These are phyloP conservation scores for Liolophura sinensis DNA, from an alignment of 1,140 invertebrate species.

Conservation along the genomic window DNA sequence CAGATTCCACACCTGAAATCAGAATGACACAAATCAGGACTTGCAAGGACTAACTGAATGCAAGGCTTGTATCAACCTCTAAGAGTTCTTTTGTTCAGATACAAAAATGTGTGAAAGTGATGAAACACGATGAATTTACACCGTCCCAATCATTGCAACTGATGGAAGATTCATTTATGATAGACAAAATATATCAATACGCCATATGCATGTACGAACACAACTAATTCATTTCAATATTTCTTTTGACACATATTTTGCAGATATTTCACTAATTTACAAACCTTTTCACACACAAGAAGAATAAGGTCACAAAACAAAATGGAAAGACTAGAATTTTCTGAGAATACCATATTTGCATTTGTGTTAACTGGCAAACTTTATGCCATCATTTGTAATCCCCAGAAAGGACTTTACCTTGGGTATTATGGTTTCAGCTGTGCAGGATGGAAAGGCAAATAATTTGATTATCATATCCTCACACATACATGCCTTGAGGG, in stretches of 20 bases:
- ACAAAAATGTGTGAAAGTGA: no score
- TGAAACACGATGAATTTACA: no score
- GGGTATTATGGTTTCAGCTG: no score
- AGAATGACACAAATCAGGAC: constrained; percentile 9
- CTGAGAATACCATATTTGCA: neutral
- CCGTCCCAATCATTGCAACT: no score
- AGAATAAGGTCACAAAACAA: neutral
- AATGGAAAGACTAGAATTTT: neutral
- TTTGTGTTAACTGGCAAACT: no score
- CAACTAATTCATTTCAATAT: neutral
- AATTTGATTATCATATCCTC: constrained; percentile 10
- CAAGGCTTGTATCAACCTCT: no score
- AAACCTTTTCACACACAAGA: neutral
- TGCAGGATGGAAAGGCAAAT: constrained; percentile 1
- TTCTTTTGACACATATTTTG: neutral
- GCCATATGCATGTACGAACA: no score
- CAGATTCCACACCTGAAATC: constrained; percentile 60
- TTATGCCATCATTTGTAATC: no score
- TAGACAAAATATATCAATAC: no score
- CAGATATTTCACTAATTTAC: neutral
- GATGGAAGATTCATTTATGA: no score
- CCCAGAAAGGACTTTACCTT: no score
- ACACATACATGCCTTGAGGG: constrained; percentile 5
- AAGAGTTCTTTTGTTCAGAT: no score
- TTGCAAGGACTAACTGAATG: neutral